Conservation (phyloP, 64 coral and sea anemone genomes). For the Catalaphyllia jardinei region DNA sequence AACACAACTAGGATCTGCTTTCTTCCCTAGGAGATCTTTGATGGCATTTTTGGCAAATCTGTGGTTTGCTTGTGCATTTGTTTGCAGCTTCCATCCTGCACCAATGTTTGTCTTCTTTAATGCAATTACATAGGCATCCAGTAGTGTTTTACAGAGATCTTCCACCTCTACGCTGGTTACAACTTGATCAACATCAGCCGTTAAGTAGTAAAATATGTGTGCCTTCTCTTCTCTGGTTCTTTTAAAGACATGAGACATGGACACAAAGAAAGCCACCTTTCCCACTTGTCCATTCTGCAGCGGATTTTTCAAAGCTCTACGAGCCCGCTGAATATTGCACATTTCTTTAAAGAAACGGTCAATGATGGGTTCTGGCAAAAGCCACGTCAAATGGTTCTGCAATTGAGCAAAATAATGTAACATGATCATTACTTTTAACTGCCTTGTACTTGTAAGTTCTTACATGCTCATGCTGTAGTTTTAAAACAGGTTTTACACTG, state of each 20-base stretch:
- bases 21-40: constrained; percentile 52
- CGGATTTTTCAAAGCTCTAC: constrained; percentile 14
- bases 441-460: neutral
- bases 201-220: constrained; percentile 73
- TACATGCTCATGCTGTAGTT: no score
- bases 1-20: constrained; percentile 65
- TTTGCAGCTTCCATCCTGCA: constrained; percentile 66
- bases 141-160: constrained; percentile 44
- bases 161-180: constrained; percentile 59
- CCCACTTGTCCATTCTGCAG: constrained; percentile 43
- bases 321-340: constrained; percentile 45
- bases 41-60: constrained; percentile 82
- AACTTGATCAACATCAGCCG: constrained; percentile 70
- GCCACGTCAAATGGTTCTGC: constrained; percentile 47
- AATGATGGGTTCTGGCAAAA: constrained; percentile 53
- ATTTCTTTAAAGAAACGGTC: constrained; percentile 68
- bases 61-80: constrained; percentile 49
- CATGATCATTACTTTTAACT: neutral
- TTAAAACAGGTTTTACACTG: no score
- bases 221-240: constrained; percentile 71
- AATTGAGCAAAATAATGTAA: neutral
- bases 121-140: constrained; percentile 74
- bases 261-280: constrained; percentile 69
- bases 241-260: constrained; percentile 66
- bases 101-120: constrained; percentile 70